phyloP scores from a whole-genome alignment of 2,113 vertebrate genomes.

The Scytalopus superciliaris region DNA sequence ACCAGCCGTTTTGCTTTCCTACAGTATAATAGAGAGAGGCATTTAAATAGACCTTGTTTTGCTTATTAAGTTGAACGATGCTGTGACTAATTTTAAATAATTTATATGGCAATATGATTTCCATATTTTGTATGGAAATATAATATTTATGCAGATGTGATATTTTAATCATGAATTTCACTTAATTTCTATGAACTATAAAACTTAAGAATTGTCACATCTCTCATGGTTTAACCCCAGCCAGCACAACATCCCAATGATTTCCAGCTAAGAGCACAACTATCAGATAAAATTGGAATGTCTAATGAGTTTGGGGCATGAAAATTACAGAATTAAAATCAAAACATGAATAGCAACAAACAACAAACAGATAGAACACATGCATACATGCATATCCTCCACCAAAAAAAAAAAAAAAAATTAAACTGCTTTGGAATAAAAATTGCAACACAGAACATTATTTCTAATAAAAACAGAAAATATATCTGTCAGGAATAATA shows the following conservation, averaged over 20 bases:
- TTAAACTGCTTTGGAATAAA: neutral
- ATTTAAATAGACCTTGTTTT: neutral
- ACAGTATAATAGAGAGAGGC: neutral
- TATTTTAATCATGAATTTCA: neutral
- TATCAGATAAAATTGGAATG: neutral
- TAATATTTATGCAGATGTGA: neutral
- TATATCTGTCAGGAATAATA: neutral
- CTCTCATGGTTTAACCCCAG: neutral
- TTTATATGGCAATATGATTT: neutral
- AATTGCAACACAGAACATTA: neutral
- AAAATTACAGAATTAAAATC: neutral
- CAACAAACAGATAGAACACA: neutral
- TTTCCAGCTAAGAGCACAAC: neutral
- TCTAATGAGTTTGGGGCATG: neutral
- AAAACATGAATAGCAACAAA: neutral
- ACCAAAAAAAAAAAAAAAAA: neutral
- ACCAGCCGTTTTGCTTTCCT: neutral
- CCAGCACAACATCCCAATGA: neutral
- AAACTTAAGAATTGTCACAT: neutral
- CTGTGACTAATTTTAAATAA: neutral
- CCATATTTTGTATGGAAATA: neutral
- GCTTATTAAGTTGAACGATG: neutral
- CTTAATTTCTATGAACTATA: neutral
- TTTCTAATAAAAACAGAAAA: neutral
- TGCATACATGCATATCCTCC: neutral